Evolutionary conservation across 2,113 vertebrate species (phyloP).

Genomic region (Phaethornis superciliosus): DNA sequence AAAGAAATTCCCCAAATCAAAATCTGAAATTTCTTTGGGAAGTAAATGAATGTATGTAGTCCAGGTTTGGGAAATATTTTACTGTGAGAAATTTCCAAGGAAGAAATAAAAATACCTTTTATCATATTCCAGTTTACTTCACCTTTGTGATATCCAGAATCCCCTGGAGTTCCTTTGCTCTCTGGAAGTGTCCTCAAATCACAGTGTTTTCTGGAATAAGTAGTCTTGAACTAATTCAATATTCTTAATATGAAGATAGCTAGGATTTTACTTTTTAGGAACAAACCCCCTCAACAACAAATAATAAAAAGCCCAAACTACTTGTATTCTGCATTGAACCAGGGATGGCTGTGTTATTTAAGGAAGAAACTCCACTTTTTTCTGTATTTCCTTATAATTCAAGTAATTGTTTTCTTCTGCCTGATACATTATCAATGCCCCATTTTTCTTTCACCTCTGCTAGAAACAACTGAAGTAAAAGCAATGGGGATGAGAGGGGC

Average conservation of each 20-base stretch:
- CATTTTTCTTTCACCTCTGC: background rate
- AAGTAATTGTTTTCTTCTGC: background rate
- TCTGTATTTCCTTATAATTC: background rate
- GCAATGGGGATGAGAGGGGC: background rate
- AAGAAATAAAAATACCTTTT: background rate
- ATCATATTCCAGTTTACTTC: background rate
- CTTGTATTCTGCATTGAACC: background rate
- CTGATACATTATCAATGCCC: background rate
- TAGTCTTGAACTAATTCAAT: background rate
- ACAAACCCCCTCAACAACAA: background rate
- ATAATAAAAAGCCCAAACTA: accelerated
- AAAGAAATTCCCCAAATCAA: background rate
- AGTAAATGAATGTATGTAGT: background rate
- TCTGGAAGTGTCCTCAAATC: background rate
- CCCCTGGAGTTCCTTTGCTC: background rate
- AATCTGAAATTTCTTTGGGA: background rate
- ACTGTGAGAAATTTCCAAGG: background rate
- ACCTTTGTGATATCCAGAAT: background rate
- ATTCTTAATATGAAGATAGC: background rate
- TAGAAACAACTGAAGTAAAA: background rate
- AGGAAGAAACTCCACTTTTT: background rate
- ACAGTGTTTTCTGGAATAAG: background rate
- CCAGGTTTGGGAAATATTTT: background rate
- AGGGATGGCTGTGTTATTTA: background rate
- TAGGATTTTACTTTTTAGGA: background rate